phyloP scores from a whole-genome alignment of 1,140 invertebrate species.

The Papilio aristodemus region DNA sequence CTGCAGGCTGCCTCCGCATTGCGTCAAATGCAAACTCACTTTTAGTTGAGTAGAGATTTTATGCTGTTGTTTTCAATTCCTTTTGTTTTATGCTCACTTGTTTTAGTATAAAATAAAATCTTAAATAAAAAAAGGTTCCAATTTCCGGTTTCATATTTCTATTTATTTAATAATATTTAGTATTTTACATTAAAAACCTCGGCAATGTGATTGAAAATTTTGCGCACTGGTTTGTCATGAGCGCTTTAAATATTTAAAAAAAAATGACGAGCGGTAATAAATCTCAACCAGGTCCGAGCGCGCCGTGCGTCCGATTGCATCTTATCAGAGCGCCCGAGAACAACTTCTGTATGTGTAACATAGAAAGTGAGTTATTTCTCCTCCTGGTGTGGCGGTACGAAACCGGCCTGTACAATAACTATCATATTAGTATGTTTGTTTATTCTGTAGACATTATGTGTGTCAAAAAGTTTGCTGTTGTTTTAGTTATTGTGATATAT shows the following conservation, averaged over 20 bases:
- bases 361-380: no score
- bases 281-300: not conserved
- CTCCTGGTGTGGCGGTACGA: no score
- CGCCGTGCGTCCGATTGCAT: not conserved
- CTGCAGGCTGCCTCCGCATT: conserved; percentile 14
- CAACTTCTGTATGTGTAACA: not conserved
- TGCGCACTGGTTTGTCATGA: no score
- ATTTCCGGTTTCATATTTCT: no score
- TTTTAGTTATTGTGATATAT: not conserved
- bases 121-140: no score
- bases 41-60: not conserved
- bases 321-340: not conserved
- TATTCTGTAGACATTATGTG: not conserved
- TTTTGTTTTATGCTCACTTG: not conserved
- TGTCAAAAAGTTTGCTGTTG: not conserved
- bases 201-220: no score
- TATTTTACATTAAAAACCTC: no score
- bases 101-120: no score
- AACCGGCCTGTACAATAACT: not conserved
- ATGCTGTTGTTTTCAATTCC: not conserved
- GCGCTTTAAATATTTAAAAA: no score
- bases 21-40: not conserved
- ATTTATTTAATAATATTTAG: no score
- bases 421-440: not conserved
- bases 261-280: no score